phyloP scores from a whole-genome alignment of 2,113 vertebrate genomes.

The Galeopterus variegatus region DNA sequence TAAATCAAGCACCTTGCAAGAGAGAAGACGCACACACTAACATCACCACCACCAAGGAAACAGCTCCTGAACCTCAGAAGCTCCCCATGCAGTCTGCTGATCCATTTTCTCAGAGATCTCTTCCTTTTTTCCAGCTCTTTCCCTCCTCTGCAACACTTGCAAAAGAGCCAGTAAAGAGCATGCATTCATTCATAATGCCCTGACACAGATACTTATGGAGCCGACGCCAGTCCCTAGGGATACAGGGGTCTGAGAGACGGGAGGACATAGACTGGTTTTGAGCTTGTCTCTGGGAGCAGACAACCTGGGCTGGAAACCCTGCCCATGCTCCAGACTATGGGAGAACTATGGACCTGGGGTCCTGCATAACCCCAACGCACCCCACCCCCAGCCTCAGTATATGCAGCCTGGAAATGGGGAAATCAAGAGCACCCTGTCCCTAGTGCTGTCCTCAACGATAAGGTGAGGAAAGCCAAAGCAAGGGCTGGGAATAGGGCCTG shows the following conservation, averaged over 20 bases:
- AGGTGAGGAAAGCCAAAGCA: neutral
- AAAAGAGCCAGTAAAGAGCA: neutral
- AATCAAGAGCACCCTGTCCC: neutral
- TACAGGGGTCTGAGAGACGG: neutral
- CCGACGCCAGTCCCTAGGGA: neutral
- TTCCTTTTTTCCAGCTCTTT: neutral
- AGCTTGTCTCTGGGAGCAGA: neutral
- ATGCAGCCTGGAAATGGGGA: neutral
- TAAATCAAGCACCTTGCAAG: neutral
- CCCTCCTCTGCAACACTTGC: neutral
- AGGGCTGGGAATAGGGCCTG: neutral
- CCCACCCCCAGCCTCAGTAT: neutral
- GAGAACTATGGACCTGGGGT: neutral
- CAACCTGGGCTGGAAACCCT: neutral
- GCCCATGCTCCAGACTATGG: neutral
- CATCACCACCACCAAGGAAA: neutral
- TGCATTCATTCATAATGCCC: neutral
- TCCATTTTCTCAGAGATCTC: slow-evolving; percentile 11
- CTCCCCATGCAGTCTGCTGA: neutral
- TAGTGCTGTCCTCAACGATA: neutral
- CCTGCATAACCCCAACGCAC: neutral
- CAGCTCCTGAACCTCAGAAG: neutral
- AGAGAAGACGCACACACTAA: neutral
- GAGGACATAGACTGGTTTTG: neutral
- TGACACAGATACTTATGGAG: neutral